Percentiles rank a stretch among this genome's conserved stretches.
Evolutionary conservation across 2,888 invertebrate genomes (phyloP).

Genomic region (Cheilosia soror): DNA sequence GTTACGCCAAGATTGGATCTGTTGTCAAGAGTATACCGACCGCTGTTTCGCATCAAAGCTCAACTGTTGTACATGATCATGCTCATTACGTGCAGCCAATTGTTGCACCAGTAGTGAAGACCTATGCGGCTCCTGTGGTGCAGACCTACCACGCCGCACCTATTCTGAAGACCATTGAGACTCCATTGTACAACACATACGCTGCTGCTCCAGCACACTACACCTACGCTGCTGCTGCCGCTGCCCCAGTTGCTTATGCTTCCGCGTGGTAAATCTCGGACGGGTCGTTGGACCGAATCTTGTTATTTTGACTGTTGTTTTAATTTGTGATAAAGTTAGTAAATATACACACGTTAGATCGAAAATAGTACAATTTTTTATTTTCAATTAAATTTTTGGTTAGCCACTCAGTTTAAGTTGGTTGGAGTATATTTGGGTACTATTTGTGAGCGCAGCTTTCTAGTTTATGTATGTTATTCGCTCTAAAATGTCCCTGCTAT

Average conservation of each 20-base stretch:
- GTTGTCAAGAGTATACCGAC: conserved; percentile 83
- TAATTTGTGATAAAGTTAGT: not conserved
- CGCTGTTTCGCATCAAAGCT: conserved; percentile 84
- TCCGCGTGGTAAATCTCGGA: conserved; percentile 41
- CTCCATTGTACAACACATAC: conserved; percentile 39
- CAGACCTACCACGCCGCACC: conserved; percentile 75
- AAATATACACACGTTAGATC: not conserved
- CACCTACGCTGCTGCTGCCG: conserved; percentile 13
- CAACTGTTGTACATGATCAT: conserved; percentile 84
- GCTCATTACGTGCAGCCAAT: conserved; percentile 78
- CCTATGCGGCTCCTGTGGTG: conserved; percentile 77
- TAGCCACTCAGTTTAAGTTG: too few species aligned
- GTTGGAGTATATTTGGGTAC: too few species aligned
- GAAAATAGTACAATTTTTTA: too few species aligned
- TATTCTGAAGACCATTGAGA: conserved; percentile 51
- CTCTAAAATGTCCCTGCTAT: too few species aligned
- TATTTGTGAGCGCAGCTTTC: too few species aligned
- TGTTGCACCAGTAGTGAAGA: conserved; percentile 79
- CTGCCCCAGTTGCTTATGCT: conserved; percentile 27
- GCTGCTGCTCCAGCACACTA: conserved; percentile 45
- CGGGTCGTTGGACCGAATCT: conserved; percentile 6
- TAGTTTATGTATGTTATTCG: too few species aligned
- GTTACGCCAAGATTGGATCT: conserved; percentile 79
- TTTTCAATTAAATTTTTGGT: too few species aligned
- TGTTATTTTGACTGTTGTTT: conserved; percentile 19